Conservation (phyloP, 2,888 invertebrate genomes). For the Marasmarcha lunaedactyla region DNA sequence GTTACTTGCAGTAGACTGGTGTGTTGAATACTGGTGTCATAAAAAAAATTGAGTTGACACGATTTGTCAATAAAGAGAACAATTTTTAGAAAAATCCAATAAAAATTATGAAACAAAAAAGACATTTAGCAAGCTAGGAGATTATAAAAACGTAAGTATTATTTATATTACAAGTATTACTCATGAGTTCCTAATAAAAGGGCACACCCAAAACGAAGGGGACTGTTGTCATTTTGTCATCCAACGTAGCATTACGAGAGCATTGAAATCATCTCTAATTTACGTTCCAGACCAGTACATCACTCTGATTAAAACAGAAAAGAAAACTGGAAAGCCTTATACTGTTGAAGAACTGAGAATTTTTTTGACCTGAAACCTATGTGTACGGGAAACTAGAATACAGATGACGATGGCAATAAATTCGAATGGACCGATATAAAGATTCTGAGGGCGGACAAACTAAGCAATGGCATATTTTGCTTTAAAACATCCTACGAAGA, state of each 20-base stretch:
- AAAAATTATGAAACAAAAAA: too few species aligned
- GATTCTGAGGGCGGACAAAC: slow-evolving; percentile 5
- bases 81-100: too few species aligned
- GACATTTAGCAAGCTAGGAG: too few species aligned
- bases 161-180: slow-evolving; percentile 14
- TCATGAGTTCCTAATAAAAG: slow-evolving; percentile 22
- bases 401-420: slow-evolving; percentile 8
- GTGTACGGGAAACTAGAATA: slow-evolving; percentile 7
- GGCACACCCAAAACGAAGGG: slow-evolving; percentile 23
- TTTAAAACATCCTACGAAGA: slow-evolving; percentile 7
- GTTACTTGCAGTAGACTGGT: too few species aligned
- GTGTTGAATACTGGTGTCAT: too few species aligned
- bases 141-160: too few species aligned
- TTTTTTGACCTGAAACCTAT: slow-evolving; percentile 11
- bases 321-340: slow-evolving; percentile 9
- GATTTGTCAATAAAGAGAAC: too few species aligned
- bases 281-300: slow-evolving; percentile 21
- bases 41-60: too few species aligned
- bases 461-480: slow-evolving; percentile 2
- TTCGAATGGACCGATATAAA: slow-evolving; percentile 11
- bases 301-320: slow-evolving; percentile 17
- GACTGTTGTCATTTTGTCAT: slow-evolving; percentile 19
- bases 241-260: slow-evolving; percentile 15
- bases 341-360: slow-evolving; percentile 9
- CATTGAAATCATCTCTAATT: slow-evolving; percentile 20